Base-by-base conservation (phyloP, 2,888 invertebrate genomes). In the Crepidodera aurea region DNA sequence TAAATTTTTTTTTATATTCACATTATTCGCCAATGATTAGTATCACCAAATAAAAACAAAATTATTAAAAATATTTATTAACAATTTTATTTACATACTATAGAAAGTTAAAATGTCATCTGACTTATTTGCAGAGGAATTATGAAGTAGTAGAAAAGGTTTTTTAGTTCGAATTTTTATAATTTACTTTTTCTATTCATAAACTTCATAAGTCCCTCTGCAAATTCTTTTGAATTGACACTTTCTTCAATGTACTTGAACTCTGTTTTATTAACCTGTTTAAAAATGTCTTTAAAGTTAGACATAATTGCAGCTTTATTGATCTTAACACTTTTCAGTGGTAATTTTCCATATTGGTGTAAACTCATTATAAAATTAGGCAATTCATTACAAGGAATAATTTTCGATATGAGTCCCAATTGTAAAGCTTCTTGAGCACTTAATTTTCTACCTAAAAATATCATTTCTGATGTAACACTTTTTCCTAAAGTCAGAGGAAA, bases 401-500 rank as follows among this genome's bases (percentile, higher is more conserved):
- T 83, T 75, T 90, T 86, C 8, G 93, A 90, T 0, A 97, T 87
- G 57, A 98, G 88, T 19, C 93, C 91, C 74, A 85, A 86, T 39
- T 88, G 82, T 50, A 86, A 83, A 0, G 97, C 98, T 82, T 96
- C 94, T 55, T 83, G 73, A 0, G 94, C 93, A 19, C 86, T 85
- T 77, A 98, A 83, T 81, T 89, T 93, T 71, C 91, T 85, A 73
- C 90, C 91, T 68, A 94, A 88, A 57, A 77, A 69, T 12, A 81
- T 51, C 62, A 77, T 64, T 67, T 79, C 79, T 0, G 73, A 72
- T 77, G 88, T 91, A 84, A 92, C 93, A 61, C 90, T 88, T 54
- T 86, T 84, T 4, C 98, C 98, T 83, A 98, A 46, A 16, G 27
- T 57, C 0, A 57, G 16, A 0, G 98, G 94, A 78, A 96, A 96